Evolutionary conservation across 2,888 invertebrate genomes (phyloP).

Genomic region (Luffia ferchaultella): DNA sequence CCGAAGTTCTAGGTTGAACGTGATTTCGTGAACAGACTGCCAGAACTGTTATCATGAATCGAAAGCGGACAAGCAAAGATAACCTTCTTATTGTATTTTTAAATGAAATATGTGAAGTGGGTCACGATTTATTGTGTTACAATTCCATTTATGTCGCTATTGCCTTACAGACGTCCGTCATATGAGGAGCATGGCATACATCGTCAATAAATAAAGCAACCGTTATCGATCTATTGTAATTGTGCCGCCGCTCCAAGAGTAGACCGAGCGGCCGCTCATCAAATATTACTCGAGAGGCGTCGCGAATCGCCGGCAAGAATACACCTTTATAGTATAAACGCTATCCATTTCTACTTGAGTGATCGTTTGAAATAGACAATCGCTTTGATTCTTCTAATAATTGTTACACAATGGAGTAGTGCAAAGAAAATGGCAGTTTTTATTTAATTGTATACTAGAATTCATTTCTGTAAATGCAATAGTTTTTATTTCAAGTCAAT

Average conservation of each 20-base stretch:
- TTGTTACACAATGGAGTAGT: too few relatives aligned
- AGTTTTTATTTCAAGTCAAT: too few relatives aligned
- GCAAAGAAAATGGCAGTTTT: too few relatives aligned
- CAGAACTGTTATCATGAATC: not conserved
- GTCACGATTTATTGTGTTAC: too few relatives aligned
- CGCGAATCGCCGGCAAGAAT: constrained; percentile 27
- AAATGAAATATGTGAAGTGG: too few relatives aligned
- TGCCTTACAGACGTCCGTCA: too few relatives aligned
- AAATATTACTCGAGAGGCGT: constrained; percentile 48
- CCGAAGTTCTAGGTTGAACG: not conserved
- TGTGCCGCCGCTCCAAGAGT: constrained; percentile 39
- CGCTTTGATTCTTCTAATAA: constrained; percentile 27
- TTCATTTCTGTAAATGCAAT: too few relatives aligned
- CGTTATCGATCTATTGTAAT: constrained; percentile 56
- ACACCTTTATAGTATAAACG: constrained; percentile 20
- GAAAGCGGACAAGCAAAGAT: too few relatives aligned
- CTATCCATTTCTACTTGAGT: constrained; percentile 1
- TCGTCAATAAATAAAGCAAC: constrained; percentile 34
- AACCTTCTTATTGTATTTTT: too few relatives aligned
- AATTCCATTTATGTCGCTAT: too few relatives aligned
- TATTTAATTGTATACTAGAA: too few relatives aligned
- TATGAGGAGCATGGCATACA: not conserved
- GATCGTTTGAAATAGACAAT: constrained; percentile 14
- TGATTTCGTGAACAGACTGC: constrained; percentile 1
- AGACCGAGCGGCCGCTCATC: constrained; percentile 38